Conservation (phyloP, 2,888 invertebrate genomes). For the Erebia aethiops region DNA sequence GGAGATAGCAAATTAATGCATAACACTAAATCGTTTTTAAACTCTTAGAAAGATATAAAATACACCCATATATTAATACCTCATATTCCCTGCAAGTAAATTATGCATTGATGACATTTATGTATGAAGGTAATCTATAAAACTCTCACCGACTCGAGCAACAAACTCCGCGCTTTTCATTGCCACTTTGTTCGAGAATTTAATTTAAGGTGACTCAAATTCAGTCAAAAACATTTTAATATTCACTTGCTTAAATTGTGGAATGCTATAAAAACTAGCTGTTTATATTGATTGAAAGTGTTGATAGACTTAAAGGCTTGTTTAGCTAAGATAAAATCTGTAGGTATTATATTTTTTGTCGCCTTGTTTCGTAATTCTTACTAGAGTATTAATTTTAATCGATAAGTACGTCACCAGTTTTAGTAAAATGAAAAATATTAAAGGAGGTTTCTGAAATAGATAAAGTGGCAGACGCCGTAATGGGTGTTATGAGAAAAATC, state of each 20-base stretch:
- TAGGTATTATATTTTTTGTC: too few relatives aligned
- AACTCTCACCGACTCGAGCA: constrained; percentile 36
- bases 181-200: constrained; percentile 34
- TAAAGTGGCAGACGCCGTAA: constrained; percentile 45
- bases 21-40: constrained; percentile 31
- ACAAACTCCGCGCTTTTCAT: constrained; percentile 35
- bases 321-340: too few relatives aligned
- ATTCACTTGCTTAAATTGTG: constrained; percentile 11
- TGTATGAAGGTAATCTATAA: constrained; percentile 42
- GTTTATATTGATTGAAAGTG: constrained; percentile 1
- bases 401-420: not conserved
- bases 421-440: constrained; percentile 19
- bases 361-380: too few relatives aligned
- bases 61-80: constrained; percentile 37
- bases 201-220: constrained; percentile 22
- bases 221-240: constrained; percentile 27
- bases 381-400: not conserved
- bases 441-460: constrained; percentile 22
- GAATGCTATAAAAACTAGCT: not conserved
- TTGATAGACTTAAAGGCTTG: too few relatives aligned
- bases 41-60: constrained; percentile 35
- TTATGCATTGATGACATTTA: constrained; percentile 42
- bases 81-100: constrained; percentile 37
- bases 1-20: constrained; percentile 33
- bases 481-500: constrained; percentile 76